Conservation (phyloP, 2,113 vertebrate species). For the Phocoena sinus region DNA sequence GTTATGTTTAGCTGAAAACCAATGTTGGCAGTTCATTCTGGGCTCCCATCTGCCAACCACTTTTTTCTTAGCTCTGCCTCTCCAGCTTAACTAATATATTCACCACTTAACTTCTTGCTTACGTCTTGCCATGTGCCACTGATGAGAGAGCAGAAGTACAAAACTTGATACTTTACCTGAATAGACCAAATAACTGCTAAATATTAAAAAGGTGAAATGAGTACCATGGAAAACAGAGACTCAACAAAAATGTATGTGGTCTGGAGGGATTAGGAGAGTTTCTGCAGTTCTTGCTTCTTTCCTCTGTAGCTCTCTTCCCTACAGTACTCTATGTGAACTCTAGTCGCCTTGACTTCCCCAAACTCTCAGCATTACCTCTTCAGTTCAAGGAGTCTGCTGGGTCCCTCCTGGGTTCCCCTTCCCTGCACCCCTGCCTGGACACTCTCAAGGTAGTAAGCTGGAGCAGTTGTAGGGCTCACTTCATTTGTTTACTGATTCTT, state of each 20-base stretch:
- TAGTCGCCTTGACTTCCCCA: background rate
- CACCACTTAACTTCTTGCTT: background rate
- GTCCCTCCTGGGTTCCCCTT: background rate
- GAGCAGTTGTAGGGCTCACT: background rate
- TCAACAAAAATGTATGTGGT: background rate
- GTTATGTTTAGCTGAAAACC: background rate
- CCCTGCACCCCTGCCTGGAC: background rate
- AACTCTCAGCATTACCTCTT: background rate
- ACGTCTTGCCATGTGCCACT: background rate
- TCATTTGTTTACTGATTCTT: background rate
- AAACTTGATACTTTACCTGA: background rate
- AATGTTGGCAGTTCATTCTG: background rate
- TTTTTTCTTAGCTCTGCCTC: background rate
- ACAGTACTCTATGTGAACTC: background rate
- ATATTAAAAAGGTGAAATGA: background rate
- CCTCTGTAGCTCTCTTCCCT: background rate
- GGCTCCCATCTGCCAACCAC: background rate
- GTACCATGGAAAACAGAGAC: background rate
- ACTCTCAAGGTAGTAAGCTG: background rate
- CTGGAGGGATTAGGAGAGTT: background rate
- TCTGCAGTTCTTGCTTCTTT: background rate
- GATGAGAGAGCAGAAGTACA: background rate
- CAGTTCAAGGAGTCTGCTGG: background rate
- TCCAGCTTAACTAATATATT: background rate
- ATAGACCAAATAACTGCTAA: background rate